Percentiles rank a stretch among this genome's conserved stretches.
Conservation (phyloP, 2,797 vertebrate species). For the Ibycter americanus region DNA sequence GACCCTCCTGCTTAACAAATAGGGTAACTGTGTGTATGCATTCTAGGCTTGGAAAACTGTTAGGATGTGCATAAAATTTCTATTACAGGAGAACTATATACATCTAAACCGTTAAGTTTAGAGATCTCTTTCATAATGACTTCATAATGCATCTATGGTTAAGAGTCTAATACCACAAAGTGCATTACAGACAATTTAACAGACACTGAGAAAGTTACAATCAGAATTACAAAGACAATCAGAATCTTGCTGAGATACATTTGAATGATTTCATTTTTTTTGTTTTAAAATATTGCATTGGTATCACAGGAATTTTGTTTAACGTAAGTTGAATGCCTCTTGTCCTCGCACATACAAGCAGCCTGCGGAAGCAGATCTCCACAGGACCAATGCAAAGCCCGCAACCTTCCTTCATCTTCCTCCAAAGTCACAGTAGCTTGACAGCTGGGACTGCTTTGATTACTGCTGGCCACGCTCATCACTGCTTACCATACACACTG, state of each 20-base stretch:
- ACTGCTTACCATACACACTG: neutral
- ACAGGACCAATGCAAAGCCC: rapidly evolving
- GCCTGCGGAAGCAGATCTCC: neutral
- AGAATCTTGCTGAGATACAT: neutral
- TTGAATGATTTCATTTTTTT: neutral
- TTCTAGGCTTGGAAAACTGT: neutral
- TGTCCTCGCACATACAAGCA: neutral
- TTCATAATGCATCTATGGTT: neutral
- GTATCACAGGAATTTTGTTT: neutral
- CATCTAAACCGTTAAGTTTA: neutral
- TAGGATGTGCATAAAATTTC: neutral
- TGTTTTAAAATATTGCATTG: neutral
- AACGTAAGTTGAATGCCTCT: neutral
- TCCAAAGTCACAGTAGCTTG: neutral
- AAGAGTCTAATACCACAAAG: neutral
- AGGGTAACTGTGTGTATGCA: neutral
- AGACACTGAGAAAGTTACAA: neutral
- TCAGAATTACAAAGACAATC: neutral
- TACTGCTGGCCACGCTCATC: neutral
- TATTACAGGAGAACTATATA: neutral
- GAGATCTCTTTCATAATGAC: neutral
- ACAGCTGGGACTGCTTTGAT: neutral
- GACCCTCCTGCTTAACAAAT: neutral
- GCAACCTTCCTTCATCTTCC: neutral
- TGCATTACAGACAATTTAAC: neutral